These are phyloP conservation scores for Cinara cedri DNA, from an alignment of 2,888 invertebrate genomes.

Conservation along the genomic window DNA sequence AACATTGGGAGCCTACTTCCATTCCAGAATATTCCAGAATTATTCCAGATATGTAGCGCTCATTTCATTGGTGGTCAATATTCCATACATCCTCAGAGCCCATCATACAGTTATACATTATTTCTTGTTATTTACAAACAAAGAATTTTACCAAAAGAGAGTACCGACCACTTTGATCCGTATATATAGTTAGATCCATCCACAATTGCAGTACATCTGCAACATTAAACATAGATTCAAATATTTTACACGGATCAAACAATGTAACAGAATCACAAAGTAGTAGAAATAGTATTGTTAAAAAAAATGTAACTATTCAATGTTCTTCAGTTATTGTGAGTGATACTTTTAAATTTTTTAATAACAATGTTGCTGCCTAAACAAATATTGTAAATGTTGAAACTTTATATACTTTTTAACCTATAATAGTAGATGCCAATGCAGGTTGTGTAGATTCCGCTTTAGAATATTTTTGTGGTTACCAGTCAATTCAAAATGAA, in stretches of 20 bases:
- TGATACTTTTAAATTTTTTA: constrained; percentile 4
- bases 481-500: not conserved
- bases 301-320: constrained; percentile 1
- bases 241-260: not conserved
- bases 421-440: too few species aligned
- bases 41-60: too few species aligned
- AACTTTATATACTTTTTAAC: too few species aligned
- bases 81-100: not conserved
- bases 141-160: not conserved
- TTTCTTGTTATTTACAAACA: constrained; percentile 1
- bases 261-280: not conserved
- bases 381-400: too few species aligned
- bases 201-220: too few species aligned
- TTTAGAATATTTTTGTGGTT: constrained; percentile 5
- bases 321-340: constrained; percentile 4
- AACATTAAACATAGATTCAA: not conserved
- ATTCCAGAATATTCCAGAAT: constrained; percentile 4
- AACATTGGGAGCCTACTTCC: constrained; percentile 13
- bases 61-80: constrained; percentile 7
- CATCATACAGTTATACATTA: constrained; percentile 10
- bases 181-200: not conserved
- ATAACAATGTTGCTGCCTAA: too few species aligned
- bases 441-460: not conserved
- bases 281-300: not conserved
- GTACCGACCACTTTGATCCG: not conserved